A percentile compares a stretch with the other conserved stretches of the same genome.
Evolutionary conservation across 2,888 invertebrate genomes (phyloP).

Genomic region (Belgica antarctica): DNA sequence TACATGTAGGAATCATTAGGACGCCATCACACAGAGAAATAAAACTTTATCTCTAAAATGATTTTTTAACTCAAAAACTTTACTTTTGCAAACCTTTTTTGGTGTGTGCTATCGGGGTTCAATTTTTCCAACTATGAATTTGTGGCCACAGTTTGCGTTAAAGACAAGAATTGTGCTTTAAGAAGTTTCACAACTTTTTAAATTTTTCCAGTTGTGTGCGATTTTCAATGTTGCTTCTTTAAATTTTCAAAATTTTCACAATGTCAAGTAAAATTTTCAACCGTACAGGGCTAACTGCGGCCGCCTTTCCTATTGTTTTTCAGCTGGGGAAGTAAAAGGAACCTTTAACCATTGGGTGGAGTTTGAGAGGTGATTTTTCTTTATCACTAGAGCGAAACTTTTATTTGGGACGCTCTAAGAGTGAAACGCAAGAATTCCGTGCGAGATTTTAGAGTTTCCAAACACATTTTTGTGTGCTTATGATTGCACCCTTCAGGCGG

Average conservation of each 20-base stretch:
- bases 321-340: neutral
- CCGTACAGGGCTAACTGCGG: no score
- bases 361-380: constrained; percentile 27
- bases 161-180: neutral
- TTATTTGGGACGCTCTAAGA: constrained; percentile 25
- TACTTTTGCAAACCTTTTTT: constrained; percentile 22
- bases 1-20: constrained; percentile 33
- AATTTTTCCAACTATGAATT: no score
- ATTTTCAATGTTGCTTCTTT: no score
- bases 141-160: neutral
- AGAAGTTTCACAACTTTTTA: no score
- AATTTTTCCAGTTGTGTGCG: no score
- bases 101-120: no score
- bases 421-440: constrained; percentile 11
- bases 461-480: constrained; percentile 26
- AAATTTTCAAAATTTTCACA: no score
- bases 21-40: constrained; percentile 25
- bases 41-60: constrained; percentile 32
- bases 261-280: no score
- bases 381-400: constrained; percentile 38
- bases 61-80: constrained; percentile 11
- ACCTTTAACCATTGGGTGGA: constrained; percentile 2
- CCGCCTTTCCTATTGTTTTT: neutral
- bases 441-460: neutral
- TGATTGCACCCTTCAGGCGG: neutral